Percentiles rank a stretch among this genome's conserved stretches.
Evolutionary conservation across 2,113 vertebrate species (phyloP).

Genomic region (Echinops telfairi): DNA sequence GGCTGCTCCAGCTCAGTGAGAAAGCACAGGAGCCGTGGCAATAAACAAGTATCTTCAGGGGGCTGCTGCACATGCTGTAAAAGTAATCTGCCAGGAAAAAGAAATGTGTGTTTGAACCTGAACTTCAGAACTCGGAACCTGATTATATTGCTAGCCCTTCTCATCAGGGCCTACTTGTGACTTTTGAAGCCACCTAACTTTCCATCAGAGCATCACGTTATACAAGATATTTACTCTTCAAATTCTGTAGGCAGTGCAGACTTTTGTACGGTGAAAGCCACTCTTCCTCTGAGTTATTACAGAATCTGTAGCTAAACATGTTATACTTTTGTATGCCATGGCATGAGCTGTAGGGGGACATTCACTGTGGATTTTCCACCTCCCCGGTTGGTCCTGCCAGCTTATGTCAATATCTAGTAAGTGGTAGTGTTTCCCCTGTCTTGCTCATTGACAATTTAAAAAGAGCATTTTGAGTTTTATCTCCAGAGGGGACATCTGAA

Average conservation of each 20-base stretch:
- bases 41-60: conserved; percentile 1
- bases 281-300: conserved; percentile 71
- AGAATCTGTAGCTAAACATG: conserved; percentile 71
- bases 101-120: neutral
- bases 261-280: conserved; percentile 74
- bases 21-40: neutral
- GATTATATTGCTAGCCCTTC: conserved; percentile 28
- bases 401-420: conserved; percentile 21
- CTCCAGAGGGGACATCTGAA: conserved; percentile 22
- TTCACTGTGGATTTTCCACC: neutral
- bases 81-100: neutral
- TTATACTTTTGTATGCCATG: conserved; percentile 42
- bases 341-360: neutral
- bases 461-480: conserved; percentile 29
- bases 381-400: neutral
- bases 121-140: conserved; percentile 38
- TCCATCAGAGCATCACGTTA: conserved; percentile 60
- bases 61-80: neutral
- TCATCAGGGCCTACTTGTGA: conserved; percentile 33
- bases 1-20: neutral
- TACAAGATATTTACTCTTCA: conserved; percentile 69
- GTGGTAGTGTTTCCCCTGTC: neutral
- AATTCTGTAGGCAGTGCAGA: conserved; percentile 72
- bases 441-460: conserved; percentile 52
- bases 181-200: conserved; percentile 42